Evolutionary conservation across 2,888 invertebrate genomes (phyloP), one percentile per base, ranked within the genome.

Genomic region (Ernsta delagoae): DNA sequence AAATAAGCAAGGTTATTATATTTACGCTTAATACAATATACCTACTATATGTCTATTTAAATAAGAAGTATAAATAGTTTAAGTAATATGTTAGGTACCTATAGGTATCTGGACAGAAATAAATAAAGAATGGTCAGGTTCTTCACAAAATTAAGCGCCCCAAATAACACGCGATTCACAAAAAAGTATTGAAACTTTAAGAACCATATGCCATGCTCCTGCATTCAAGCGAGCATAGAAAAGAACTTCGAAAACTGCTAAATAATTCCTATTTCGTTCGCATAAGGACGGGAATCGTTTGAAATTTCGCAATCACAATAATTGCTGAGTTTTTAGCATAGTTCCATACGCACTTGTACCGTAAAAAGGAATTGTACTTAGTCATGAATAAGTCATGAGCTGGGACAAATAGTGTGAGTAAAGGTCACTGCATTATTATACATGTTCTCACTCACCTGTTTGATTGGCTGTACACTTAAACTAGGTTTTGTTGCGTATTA

Each of bases 301-400:
- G 65, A 60, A 61, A 48, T 59, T 71, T 66, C 57, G 57, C 65
- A 54, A 48, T 39, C 8, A 34, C 54, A 62, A 64, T 59, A 48
- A 64, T 63, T 68, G 57, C 68, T 12, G 50, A 65, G 57, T 62
- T 74, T 75, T 75, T 74, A 74, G 77, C 78, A 77, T 76, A 77
- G 80, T 83, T 81, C 79, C 82, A 83, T 83, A 85, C 83, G 85
- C 86, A 85, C 82, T 87, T 84, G 79, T 62, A 68, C 75, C 73
- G 87, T 86, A 90, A 90, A 89, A 90, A 88, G 81, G 76, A 75
- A 79, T 75, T 78, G 81, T n/a, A n/a, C n/a, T n/a, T 74, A 73
- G 74, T 82, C 85, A 88, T 92, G 91, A 90, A 92, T 92, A 86
- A 92, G 81, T 84, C 87, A 92, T 92, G 88, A 87, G 81, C 72